Evolutionary conservation across 2,113 vertebrate genomes (phyloP).

Genomic region (Solea solea): DNA sequence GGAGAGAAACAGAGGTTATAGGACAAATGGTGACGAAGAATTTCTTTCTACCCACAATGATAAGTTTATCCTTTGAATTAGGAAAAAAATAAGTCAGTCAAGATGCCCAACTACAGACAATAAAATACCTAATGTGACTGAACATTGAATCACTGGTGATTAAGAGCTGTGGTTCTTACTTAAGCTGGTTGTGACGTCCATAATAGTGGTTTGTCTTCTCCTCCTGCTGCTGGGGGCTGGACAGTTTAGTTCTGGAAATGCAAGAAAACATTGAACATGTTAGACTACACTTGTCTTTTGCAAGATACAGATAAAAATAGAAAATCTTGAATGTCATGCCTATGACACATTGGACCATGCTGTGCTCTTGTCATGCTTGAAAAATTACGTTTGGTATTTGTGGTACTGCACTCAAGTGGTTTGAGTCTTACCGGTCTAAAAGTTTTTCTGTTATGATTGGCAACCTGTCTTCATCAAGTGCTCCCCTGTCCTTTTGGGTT

Average conservation of each 20-base stretch:
- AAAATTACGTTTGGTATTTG: too few species aligned
- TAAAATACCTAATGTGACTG: not conserved
- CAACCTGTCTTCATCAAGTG: too few species aligned
- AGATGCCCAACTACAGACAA: not conserved
- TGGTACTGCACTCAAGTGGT: too few species aligned
- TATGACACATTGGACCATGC: too few species aligned
- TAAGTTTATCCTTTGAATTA: not conserved
- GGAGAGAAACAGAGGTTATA: not conserved
- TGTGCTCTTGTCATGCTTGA: too few species aligned
- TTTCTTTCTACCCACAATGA: not conserved
- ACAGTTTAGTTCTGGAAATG: constrained; percentile 74
- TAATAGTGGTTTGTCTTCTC: constrained; percentile 58
- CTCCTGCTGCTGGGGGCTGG: not conserved
- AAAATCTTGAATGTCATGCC: too few species aligned
- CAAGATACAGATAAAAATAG: too few species aligned
- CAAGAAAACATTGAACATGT: not conserved
- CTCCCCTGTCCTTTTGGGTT: too few species aligned
- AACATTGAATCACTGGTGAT: not conserved
- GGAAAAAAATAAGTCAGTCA: not conserved
- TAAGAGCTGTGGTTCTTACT: constrained; percentile 38
- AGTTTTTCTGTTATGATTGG: too few species aligned
- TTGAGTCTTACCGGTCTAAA: too few species aligned
- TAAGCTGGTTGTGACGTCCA: too few species aligned
- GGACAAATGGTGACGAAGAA: fast-evolving
- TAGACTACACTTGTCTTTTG: not conserved